phyloP scores from a whole-genome alignment of 2,888 invertebrate species.

The Perizoma flavofasciatum region DNA sequence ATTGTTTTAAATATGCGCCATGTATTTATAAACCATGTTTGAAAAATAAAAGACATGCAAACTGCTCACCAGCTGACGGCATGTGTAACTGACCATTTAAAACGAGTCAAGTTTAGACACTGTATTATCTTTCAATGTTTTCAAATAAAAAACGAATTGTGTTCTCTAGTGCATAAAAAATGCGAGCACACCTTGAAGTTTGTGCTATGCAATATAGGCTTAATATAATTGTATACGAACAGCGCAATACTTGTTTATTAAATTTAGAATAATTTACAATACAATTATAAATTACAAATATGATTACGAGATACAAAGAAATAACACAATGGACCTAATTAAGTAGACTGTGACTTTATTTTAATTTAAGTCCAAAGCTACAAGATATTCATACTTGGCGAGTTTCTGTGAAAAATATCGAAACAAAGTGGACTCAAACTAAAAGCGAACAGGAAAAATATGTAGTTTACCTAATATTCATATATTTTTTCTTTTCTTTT shows the following conservation, averaged over 20 bases:
- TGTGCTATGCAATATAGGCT: conserved; percentile 5
- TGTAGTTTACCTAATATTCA: neutral
- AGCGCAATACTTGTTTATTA: neutral
- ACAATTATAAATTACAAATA: too few relatives aligned
- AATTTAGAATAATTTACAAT: neutral
- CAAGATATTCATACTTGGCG: neutral
- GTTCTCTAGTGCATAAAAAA: conserved; percentile 24
- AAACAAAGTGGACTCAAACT: too few relatives aligned
- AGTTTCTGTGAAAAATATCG: too few relatives aligned
- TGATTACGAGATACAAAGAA: too few relatives aligned
- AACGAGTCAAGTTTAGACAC: conserved; percentile 59
- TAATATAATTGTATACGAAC: conserved; percentile 12
- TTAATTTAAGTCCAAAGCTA: too few relatives aligned
- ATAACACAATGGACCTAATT: too few relatives aligned
- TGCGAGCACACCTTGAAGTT: conserved; percentile 24
- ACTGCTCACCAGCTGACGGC: conserved; percentile 64
- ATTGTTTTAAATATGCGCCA: conserved; percentile 6
- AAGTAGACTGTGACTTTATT: too few relatives aligned
- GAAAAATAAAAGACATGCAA: conserved; percentile 56
- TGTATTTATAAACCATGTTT: conserved; percentile 23
- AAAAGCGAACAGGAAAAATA: neutral
- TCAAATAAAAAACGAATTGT: conserved; percentile 45
- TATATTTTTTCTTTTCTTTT: conserved; percentile 52
- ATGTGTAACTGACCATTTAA: conserved; percentile 56
- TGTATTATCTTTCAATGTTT: conserved; percentile 68